Evolutionary conservation across 2,113 vertebrate genomes (phyloP).

Genomic region (Prionailurus bengalensis): DNA sequence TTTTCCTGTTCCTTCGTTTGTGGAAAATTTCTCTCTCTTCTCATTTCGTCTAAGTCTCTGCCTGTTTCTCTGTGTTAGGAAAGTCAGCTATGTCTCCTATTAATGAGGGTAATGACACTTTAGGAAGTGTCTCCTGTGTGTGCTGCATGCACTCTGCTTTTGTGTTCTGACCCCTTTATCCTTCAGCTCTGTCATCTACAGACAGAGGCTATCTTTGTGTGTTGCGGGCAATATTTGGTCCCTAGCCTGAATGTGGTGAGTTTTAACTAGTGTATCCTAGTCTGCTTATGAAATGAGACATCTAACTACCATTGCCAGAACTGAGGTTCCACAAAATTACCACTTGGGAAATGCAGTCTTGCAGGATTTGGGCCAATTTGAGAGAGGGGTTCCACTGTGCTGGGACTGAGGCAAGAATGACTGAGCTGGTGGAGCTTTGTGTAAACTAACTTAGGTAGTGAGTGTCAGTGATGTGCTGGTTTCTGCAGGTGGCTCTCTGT

Average conservation of each 20-base stretch:
- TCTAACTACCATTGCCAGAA: not conserved
- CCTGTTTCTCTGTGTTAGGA: not conserved
- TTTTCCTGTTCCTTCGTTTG: not conserved
- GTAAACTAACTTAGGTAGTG: not conserved
- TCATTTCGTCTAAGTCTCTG: not conserved
- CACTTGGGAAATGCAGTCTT: not conserved
- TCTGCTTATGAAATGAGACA: not conserved
- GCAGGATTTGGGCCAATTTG: not conserved
- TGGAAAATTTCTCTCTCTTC: not conserved
- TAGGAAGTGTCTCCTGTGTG: not conserved
- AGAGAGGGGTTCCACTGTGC: not conserved
- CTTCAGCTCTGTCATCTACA: not conserved
- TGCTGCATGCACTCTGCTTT: not conserved
- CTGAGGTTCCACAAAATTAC: not conserved
- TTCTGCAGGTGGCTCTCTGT: not conserved
- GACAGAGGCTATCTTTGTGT: not conserved
- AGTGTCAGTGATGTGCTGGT: not conserved
- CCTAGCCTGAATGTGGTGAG: not conserved
- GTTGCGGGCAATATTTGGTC: not conserved
- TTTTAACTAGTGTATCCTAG: not conserved
- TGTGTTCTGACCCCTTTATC: not conserved
- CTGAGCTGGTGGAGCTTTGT: not conserved
- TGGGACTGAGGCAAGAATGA: not conserved
- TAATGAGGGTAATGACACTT: not conserved
- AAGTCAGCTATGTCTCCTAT: not conserved